These are phyloP conservation scores for Phenganax subtilis DNA, from an alignment of 92 coral and sea anemone species.

Conservation along the genomic window DNA sequence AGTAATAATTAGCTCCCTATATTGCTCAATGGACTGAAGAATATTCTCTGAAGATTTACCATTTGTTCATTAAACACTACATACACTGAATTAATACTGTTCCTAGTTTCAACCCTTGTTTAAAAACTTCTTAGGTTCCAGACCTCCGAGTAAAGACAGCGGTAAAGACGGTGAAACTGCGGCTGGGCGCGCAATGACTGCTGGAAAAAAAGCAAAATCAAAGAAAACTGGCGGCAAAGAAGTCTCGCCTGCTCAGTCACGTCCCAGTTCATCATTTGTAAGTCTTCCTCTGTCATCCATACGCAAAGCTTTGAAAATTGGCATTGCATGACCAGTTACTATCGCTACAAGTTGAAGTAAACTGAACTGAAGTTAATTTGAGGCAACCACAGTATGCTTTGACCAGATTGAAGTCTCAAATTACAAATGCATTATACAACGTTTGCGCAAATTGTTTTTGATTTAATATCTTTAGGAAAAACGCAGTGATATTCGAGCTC, in stretches of 20 bases:
- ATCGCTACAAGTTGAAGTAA: too few relatives aligned
- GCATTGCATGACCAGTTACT: too few relatives aligned
- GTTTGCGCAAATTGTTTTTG: background rate
- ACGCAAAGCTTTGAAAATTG: too few relatives aligned
- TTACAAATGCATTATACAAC: background rate
- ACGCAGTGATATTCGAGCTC: background rate
- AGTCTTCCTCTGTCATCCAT: background rate
- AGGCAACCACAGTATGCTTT: too few relatives aligned
- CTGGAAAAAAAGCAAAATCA: constrained; percentile 32
- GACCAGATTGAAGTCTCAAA: too few relatives aligned
- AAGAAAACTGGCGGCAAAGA: constrained; percentile 29
- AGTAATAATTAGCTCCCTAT: too few relatives aligned
- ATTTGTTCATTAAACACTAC: too few relatives aligned
- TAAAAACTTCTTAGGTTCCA: constrained; percentile 13
- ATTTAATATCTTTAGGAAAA: constrained; percentile 20
- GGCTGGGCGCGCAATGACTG: constrained; percentile 24
- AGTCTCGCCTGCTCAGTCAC: constrained; percentile 21
- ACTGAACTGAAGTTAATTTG: too few relatives aligned
- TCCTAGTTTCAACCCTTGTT: background rate
- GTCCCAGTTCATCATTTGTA: constrained; percentile 27
- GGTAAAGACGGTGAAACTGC: constrained; percentile 25
- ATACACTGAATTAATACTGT: too few relatives aligned
- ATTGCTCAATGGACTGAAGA: too few relatives aligned
- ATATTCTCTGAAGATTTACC: too few relatives aligned
- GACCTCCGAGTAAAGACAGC: constrained; percentile 37